Evolutionary conservation across 1,140 invertebrate genomes (phyloP), one percentile per base, ranked within the genome.

Genomic region (Epicauta chinensis): DNA sequence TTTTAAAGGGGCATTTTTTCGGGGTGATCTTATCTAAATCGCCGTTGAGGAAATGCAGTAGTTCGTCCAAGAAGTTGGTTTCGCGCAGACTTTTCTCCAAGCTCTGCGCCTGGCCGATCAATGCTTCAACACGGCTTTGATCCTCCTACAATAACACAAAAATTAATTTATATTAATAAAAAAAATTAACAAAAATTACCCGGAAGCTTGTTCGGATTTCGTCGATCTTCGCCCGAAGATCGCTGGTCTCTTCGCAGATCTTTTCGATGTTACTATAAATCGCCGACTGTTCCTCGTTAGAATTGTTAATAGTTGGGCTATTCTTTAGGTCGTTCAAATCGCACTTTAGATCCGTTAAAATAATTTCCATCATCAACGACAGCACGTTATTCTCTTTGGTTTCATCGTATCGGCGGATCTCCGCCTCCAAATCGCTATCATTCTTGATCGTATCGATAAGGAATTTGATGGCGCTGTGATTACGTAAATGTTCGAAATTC

Each of bases 331-430:
- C 11, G n/a, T 49, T 53, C 11, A 56, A 49, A 55, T 60, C 58
- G 31, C 55, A 53, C 17, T 55, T 43, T 40, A 54, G 45, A 51
- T 60, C 60, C 17, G 17, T 30, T 40, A 61, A 32, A 51, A 62
- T 54, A 15, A 64, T 29, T 13, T 64, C 59, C 51, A 63, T 59
- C 56, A 63, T 59, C 14, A 63, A 46, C 12, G 56, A 59, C 37
- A 61, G 34, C 47, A 55, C 57, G 37, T 59, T 56, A 15, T 61
- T 52, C 39, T 61, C 56, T 15, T 63, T 58, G 9, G 16, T 50
- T 6, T 23, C 53, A 34, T 54, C 46, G 47, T 62, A 60, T 36
- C 51, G 38, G 7, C 35, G 23, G 9, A 63, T 61, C 41, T 56
- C 59, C 1, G 55, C 29, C 12, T 42, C 29, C 14, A 53, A 50